Base-by-base conservation (phyloP, 1,140 invertebrate genomes). In the Drosophila sp. region DNA sequence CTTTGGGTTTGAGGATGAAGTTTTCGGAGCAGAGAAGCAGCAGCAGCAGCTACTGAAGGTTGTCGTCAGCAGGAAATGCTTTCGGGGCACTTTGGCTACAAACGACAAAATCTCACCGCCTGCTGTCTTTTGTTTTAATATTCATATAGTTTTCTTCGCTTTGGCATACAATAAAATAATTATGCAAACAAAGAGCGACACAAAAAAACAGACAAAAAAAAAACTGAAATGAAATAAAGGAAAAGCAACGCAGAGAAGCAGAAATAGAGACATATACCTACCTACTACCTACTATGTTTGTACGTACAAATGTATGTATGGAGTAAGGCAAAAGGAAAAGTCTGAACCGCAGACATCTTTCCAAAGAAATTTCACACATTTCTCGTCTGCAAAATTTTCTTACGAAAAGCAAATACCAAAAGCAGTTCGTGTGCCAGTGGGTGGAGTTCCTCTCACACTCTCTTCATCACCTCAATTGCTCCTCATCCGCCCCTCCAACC, bases 301-400 rank as follows among this genome's bases (percentile, higher is more conserved):
- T 35, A 35, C 2, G 7, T 8, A 35, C 7, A 7, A 5, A 33
- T 33, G 3, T 10, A 35, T 35, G 35, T 38, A 17, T 10, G n/a
- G 2, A n/a, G 38, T 1, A 29, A 17, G 47, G 29, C 17, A 30
- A 65, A 66, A 57, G 64, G 44, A 27, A 50, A 57, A 67, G 62
- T 58, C 70, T 47, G 67, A 66, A 63, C 66, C 47, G 35, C 41
- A 55, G 63, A 72, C 44, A 66, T 61, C 61, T 76, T 85, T 82
- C 79, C 70, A 77, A 54, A 64, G 79, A 87, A 87, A 72, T 74
- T 87, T 89, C 79, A 83, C 79, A 86, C 79, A 77, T 86, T 87
- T 80, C 40, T 32, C 35, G 72, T 63, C 50, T 40, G 68, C 68
- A 63, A 56, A 87, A 86, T 86, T 77, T 86, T 87, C 79, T 71